Evolutionary conservation across 1,140 invertebrate genomes (phyloP), one percentile per base, ranked within the genome.

Genomic region (Himalopsyche phryganea): DNA sequence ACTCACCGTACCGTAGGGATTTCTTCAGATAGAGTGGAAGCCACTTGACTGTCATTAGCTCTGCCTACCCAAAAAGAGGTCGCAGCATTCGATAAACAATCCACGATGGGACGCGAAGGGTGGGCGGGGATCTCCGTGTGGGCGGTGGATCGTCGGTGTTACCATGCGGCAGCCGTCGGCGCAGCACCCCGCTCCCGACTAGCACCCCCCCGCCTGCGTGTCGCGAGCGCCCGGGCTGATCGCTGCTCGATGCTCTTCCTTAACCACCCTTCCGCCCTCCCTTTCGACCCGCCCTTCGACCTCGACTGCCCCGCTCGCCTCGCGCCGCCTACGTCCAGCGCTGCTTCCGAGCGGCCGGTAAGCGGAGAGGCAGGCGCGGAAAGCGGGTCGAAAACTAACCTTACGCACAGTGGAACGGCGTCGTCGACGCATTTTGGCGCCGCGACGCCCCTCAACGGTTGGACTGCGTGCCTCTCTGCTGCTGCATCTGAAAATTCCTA

Each of bases 121-220:
- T 28, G 23, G 23, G 23, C 23, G 23, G 23, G 23, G 23, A 28
- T 28, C 23, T 28, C 9, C 9, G 9, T 28, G 23, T 28, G 23
- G 23, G 23, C 23, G 23, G 23, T 9, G 23, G 23, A 28, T 28
- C 23, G 23, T 28, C 23, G 23, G 23, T 28, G 23, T 54, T 64
- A 64, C 63, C 41, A 60, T 61, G 36, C 53, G 55, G 60, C 63
- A 36, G 50, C 56, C 42, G 42, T 28, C 23, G 23, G 42, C 42
- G 42, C 42, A 45, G 42, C 42, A 17, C 72, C 74, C 72, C 67
- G 74, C 71, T 28, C 4, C 23, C 9, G 23, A 3, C 23, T 28
- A n/a, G n/a, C 23, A 9, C 23, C 23, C 71, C 75, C 75, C 75
- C 71, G 76, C 77, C 72, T 71, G 74, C 70, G 75, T 66, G 66